These are phyloP conservation scores for Euwallacea similis DNA, from an alignment of 1,140 invertebrate genomes.

Conservation along the genomic window DNA sequence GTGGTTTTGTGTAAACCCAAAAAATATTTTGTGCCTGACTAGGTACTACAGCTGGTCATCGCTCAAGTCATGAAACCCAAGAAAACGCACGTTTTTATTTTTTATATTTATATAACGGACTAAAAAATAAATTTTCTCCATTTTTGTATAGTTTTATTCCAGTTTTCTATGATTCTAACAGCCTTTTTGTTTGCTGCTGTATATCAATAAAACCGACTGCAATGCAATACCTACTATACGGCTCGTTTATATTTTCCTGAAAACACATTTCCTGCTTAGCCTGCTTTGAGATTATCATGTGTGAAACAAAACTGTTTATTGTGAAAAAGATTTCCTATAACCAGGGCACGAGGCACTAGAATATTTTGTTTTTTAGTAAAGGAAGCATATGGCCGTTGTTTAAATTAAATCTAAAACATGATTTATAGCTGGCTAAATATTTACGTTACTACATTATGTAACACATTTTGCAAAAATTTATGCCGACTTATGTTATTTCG, in stretches of 20 bases:
- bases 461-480: background rate
- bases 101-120: no score
- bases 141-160: no score
- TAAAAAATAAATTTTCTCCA: no score
- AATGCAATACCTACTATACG: no score
- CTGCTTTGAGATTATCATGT: constrained; percentile 19
- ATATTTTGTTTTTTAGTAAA: constrained; percentile 13
- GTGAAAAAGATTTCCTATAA: constrained; percentile 19
- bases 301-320: constrained; percentile 22
- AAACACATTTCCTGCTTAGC: constrained; percentile 17
- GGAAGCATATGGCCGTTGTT: constrained; percentile 27
- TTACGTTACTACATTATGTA: constrained; percentile 7
- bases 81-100: no score
- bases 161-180: no score
- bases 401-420: constrained; percentile 22
- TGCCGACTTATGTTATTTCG: background rate
- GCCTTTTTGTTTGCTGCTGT: no score
- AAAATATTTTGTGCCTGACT: no score
- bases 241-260: background rate
- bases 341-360: constrained; percentile 22
- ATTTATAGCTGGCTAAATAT: constrained; percentile 16
- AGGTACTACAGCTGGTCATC: no score
- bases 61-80: no score
- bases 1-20: no score
- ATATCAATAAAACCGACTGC: no score